Base-by-base conservation (phyloP, 1,140 invertebrate species). In the Trachelipus rathkii region DNA sequence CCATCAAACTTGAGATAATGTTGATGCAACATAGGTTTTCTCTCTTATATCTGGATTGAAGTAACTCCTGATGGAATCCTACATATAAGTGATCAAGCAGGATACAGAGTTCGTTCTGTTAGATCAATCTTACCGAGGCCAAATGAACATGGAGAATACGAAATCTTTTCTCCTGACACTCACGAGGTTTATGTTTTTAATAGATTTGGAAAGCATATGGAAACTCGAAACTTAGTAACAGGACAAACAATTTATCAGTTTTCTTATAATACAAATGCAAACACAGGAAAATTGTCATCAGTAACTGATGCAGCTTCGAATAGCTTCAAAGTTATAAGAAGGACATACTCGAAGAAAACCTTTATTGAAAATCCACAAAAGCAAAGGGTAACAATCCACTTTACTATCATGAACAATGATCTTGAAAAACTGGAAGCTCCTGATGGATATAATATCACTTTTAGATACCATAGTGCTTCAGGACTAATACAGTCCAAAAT, bases 141-240 rank as follows among this genome's bases (percentile, higher is more conserved):
- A 0, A 81, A 77, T 24, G 89, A 91, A 0, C 87, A 93, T 44
- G 76, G 77, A 15, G 93, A 96, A 84, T 98, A 97, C 83, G 93
- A 97, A 85, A 96, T 98, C 71, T 95, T 95, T 80, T 94, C 94
- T 0, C 94, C 96, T 0, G 95, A 97, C 81, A 95, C 94, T 0
- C 95, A 97, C 84, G 95, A 98, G 85, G 92, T 95, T 68, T 98
- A 97, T 83, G 90, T 97, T 10, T 98, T 98, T 84, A 98, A 98
- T 83, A 87, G 94, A 81, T 97, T 96, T 82, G 96, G 96, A 0
- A 95, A 97, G 84, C 96, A 98, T 82, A 90, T 95, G 7, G 90
- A 92, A 46, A 98, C 96, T 0, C 92, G 91, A 78, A 96, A 97
- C 84, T 95, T 97, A 74, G 86, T 97, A 4, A 98, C 95, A 0